Percentiles rank a stretch among this genome's conserved stretches.
Conservation (phyloP, 2,797 vertebrate species). For the Columba guinea region DNA sequence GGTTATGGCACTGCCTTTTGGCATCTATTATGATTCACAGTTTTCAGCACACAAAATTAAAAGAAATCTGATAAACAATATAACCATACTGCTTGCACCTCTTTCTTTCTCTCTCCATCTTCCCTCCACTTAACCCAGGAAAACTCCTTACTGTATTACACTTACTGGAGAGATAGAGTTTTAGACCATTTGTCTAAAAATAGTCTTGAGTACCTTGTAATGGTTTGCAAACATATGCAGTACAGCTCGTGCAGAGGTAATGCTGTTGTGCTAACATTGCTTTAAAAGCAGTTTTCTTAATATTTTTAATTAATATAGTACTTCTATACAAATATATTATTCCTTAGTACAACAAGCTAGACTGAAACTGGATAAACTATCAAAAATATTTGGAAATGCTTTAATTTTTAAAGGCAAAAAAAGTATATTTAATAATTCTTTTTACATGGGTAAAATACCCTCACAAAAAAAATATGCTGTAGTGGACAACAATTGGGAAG, state of each 20-base stretch:
- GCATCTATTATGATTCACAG: not conserved
- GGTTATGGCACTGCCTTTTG: not conserved
- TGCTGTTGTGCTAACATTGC: not conserved
- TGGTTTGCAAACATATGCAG: not conserved
- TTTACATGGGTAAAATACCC: not conserved
- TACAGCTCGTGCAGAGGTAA: not conserved
- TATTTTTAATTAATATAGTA: not conserved
- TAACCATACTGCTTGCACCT: not conserved
- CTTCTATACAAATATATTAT: not conserved
- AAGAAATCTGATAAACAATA: not conserved
- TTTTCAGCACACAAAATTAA: not conserved
- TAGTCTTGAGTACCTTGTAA: not conserved
- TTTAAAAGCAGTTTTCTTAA: not conserved
- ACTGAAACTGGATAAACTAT: not conserved
- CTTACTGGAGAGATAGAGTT: not conserved
- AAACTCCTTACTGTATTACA: not conserved
- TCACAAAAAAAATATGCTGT: not conserved
- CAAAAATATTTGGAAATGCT: not conserved
- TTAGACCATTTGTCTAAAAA: not conserved
- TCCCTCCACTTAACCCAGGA: not conserved
- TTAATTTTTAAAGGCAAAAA: not conserved
- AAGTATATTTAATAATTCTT: not conserved
- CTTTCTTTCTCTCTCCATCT: not conserved
- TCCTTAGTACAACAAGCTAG: not conserved
- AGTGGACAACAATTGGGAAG: not conserved